Evolutionary conservation across 2,797 vertebrate genomes (phyloP), one percentile per base, ranked within the genome.

Genomic region (Stomatorhinus walkeri): DNA sequence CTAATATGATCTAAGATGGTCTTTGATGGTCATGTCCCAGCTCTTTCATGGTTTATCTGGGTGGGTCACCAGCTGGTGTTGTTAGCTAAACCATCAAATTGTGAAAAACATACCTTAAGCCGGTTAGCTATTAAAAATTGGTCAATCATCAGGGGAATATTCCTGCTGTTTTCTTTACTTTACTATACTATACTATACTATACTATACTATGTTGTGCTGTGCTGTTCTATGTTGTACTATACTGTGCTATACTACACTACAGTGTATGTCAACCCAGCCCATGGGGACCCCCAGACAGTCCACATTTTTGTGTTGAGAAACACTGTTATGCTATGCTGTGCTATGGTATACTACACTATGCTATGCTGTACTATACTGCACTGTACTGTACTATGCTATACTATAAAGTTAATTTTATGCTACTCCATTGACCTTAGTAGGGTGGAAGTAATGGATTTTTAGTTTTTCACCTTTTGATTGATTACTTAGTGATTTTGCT

Each of bases 181-280:
- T 6, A 56, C 52, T 40, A 40, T 40, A 40, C 36, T 40, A 3
- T 49, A 9, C 46, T 48, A 49, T 56, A 56, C 54, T 59, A 22
- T 61, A 24, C 8, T 24, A 24, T 61, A 24, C 59, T 24, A 1
- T 24, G 8, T 2, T 59, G 7, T 59, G 2, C 5, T 92, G 92
- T 24, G 8, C 22, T 22, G 56, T 61, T 2, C 56, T 64, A 64
- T 64, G 8, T 24, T 24, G 2, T 61, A 61, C 59, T 61, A 3
- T 24, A 61, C 59, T 61, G 22, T 61, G 22, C 24, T 92, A 64
- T 64, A 64, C 59, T 92, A 16, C 61, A 49, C 49, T 79, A 36
- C 28, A 43, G 36, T 32, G 5, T 28, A 76, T 81, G 43, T 83
- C n/a, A 83, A 22, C 43, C 64, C 64, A 72, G 64, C 12, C 24